phyloP scores from a whole-genome alignment of 2,113 vertebrate species.

The Andinoacara biseriatus region DNA sequence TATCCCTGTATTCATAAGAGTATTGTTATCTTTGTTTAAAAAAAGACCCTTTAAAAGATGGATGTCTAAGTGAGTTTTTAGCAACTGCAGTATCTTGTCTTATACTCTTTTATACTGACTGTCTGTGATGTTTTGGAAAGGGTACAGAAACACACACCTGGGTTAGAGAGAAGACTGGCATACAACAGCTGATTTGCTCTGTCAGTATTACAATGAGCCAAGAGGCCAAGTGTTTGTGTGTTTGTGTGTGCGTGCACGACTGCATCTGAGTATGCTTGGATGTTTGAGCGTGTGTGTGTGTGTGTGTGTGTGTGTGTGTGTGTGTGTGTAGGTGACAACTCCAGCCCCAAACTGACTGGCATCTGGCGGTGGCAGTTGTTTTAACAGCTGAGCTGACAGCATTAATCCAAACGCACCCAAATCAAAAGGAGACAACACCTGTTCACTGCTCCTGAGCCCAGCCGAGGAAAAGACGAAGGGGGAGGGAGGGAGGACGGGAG shows the following conservation, averaged over 20 bases:
- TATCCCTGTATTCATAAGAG: not conserved
- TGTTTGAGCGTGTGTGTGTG: conserved; percentile 29
- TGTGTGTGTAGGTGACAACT: conserved; percentile 87
- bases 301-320: conserved; percentile 38
- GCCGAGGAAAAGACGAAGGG: conserved; percentile 82
- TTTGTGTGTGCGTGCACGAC: not conserved
- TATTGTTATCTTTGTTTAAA: not conserved
- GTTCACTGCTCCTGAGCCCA: conserved; percentile 94
- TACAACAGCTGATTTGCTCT: conserved; percentile 72
- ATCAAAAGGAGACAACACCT: conserved; percentile 99
- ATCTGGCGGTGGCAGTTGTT: conserved; percentile 99
- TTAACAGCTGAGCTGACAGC: conserved; percentile 99
- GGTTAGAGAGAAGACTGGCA: conserved; percentile 56
- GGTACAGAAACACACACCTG: conserved; percentile 66
- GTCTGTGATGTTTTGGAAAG: conserved; percentile 54
- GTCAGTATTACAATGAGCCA: conserved; percentile 66
- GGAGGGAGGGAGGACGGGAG: conserved; percentile 70
- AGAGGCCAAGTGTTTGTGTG: conserved; percentile 40
- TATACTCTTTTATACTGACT: conserved; percentile 10
- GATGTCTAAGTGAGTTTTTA: not conserved
- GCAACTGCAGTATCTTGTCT: conserved; percentile 7
- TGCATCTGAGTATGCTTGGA: conserved; percentile 37
- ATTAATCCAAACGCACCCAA: conserved; percentile 99
- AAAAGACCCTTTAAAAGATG: not conserved
- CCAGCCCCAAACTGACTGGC: conserved; percentile 98